Evolutionary conservation across 2,797 vertebrate species (phyloP).

Genomic region (Amazona finschi): DNA sequence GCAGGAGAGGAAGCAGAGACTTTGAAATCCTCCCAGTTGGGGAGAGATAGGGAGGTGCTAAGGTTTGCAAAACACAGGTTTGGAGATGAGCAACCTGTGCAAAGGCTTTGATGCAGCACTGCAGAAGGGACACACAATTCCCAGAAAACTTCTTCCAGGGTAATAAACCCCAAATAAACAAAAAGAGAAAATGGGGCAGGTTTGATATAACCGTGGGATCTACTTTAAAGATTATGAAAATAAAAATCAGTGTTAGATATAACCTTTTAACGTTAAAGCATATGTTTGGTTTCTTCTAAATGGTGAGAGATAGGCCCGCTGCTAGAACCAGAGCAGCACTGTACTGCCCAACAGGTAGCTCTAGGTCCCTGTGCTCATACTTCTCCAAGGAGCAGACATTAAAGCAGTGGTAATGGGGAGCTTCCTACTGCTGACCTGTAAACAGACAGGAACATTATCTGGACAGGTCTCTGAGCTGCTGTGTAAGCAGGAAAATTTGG

Average conservation of each 20-base stretch:
- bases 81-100: background rate
- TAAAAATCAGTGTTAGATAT: background rate
- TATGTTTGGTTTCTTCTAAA: background rate
- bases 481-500: background rate
- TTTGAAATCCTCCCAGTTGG: background rate
- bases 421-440: background rate
- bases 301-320: background rate
- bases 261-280: background rate
- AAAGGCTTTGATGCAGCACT: background rate
- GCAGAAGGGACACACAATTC: background rate
- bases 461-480: background rate
- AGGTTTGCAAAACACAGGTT: background rate
- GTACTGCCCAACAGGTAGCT: fast-evolving
- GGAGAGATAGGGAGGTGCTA: background rate
- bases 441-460: background rate
- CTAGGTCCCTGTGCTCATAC: background rate
- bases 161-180: background rate
- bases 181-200: background rate
- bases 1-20: background rate
- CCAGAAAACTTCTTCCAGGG: background rate
- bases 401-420: background rate
- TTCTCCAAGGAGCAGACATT: background rate
- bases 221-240: background rate
- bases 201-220: background rate
- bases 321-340: background rate